Evolutionary conservation across 2,113 vertebrate genomes (phyloP).

Genomic region (Anolis sagrei): DNA sequence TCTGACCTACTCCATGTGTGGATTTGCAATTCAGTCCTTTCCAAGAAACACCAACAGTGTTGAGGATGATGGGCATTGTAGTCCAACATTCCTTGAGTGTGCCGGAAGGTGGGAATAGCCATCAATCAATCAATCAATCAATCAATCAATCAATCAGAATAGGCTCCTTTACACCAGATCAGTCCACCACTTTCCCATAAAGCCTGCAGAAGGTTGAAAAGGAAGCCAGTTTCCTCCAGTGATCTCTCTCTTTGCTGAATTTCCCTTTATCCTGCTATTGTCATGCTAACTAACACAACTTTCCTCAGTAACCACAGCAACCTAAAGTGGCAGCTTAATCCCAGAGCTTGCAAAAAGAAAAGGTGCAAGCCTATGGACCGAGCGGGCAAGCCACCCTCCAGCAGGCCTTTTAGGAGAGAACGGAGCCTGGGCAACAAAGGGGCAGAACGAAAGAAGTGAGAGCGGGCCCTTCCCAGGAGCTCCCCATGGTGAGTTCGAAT

Average conservation of each 20-base stretch:
- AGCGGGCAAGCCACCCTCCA: background rate
- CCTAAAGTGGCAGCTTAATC: background rate
- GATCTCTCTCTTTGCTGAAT: background rate
- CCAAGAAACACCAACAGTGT: background rate
- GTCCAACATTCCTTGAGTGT: background rate
- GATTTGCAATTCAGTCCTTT: background rate
- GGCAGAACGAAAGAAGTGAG: too few relatives aligned
- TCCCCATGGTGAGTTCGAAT: too few relatives aligned
- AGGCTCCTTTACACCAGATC: background rate
- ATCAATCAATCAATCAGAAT: background rate
- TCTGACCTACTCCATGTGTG: background rate
- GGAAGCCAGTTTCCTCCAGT: background rate
- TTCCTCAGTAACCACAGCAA: background rate
- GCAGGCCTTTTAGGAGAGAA: background rate
- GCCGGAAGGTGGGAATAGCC: background rate
- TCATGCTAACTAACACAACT: background rate
- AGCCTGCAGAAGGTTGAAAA: background rate
- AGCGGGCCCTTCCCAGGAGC: too few relatives aligned
- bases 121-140: background rate
- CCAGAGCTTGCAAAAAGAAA: background rate
- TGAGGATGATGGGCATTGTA: background rate
- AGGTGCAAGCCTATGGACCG: background rate
- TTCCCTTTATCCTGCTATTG: background rate
- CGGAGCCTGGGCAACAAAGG: background rate
- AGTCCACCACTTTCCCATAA: background rate